Evolutionary conservation across 2,888 invertebrate species (phyloP).

Genomic region (Ptilodon capucinus): DNA sequence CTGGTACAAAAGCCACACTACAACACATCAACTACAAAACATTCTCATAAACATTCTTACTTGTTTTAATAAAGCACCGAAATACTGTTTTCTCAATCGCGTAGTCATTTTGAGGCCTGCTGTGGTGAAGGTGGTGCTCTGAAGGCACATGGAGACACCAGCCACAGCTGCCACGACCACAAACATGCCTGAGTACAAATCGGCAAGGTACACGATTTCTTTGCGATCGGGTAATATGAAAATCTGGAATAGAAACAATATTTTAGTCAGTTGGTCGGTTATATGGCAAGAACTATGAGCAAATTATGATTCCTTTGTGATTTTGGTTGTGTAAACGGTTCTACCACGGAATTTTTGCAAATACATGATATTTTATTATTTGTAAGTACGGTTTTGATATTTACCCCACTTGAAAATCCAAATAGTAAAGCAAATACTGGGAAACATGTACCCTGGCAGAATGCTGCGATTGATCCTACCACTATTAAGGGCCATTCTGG

Average conservation of each 20-base stretch:
- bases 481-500: constrained; percentile 85
- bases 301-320: too few relatives aligned
- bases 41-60: too few relatives aligned
- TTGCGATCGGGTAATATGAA: constrained; percentile 80
- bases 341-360: too few relatives aligned
- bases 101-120: constrained; percentile 90
- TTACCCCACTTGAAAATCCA: constrained; percentile 85
- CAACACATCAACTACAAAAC: too few relatives aligned
- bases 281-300: too few relatives aligned
- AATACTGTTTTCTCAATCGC: constrained; percentile 78
- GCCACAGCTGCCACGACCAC: constrained; percentile 85
- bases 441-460: constrained; percentile 85
- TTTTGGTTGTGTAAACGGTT: too few relatives aligned
- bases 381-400: too few relatives aligned
- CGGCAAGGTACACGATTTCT: constrained; percentile 80
- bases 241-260: constrained; percentile 74
- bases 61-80: constrained; percentile 81
- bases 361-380: too few relatives aligned
- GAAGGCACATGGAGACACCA: constrained; percentile 85
- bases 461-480: constrained; percentile 84
- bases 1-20: too few relatives aligned
- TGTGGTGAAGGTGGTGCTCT: constrained; percentile 87
- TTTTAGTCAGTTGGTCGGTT: too few relatives aligned
- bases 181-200: constrained; percentile 85
- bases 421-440: constrained; percentile 87